Base-by-base conservation (phyloP, 1,140 invertebrate species). In the Stenopsyche tienmushanensis region DNA sequence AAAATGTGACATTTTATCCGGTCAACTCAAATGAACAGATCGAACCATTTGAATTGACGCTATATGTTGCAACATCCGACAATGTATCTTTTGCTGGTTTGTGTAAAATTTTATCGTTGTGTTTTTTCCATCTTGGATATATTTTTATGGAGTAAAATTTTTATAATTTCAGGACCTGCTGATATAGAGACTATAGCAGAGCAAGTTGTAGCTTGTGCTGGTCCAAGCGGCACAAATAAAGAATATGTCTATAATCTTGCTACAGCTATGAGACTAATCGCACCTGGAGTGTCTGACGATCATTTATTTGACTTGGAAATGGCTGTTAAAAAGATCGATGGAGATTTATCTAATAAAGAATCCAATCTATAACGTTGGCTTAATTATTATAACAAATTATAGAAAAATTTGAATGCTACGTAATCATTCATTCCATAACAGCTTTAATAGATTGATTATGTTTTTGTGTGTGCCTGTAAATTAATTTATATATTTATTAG, bases 231-330 rank as follows among this genome's bases (percentile, higher is more conserved):
- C 0, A 75, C 86, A 2, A 97, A 97, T 76, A 86, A 85, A 39
- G 94, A 96, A 68, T 97, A 97, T 83, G 78, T 97, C 0, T 91
- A 91, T 66, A 90, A 93, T 72, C 79, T 97, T 66, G 91, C 91
- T 0, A 78, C 86, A 24, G 84, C 91, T 0, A 91, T 96, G 88
- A 81, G 89, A 70, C 72, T 80, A 24, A 80, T 95, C 21, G 88
- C 86, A 25, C 90, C 92, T 0, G 80, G 84, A 41, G 81, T 86
- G 0, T 62, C 85, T 9, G 90, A 91, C 73, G 83, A 86, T 8
- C 93, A 96, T 80, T 78, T 96, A 2, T 91, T 87, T 75, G 77
- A 84, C 47, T 75, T 96, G 20, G 93, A 96, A 76, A 74, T 73
- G 57, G 83, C 78, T 69, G 84, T 88, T 29, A 83, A 73, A 21